Conservation (phyloP, 2,888 invertebrate genomes). For the Elegia similella region DNA sequence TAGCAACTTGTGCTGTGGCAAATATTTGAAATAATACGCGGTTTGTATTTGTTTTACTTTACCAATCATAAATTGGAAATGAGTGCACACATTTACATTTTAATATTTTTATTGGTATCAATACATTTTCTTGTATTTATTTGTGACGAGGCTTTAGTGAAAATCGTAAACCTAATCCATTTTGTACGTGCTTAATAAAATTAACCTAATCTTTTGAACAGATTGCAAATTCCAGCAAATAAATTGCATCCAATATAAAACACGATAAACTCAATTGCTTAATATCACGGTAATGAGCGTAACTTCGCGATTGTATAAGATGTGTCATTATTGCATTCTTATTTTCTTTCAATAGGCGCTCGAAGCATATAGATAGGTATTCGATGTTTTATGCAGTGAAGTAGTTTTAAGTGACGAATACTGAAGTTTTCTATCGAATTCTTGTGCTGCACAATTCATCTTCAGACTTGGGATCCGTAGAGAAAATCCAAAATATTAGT, state of each 20-base stretch:
- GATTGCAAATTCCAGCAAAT: neutral
- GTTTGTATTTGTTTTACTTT: neutral
- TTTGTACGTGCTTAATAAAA: neutral
- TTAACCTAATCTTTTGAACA: no score
- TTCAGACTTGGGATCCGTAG: no score
- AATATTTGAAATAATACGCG: neutral
- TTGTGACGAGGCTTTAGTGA: neutral
- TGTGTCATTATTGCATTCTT: conserved; percentile 12
- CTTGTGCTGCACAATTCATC: no score
- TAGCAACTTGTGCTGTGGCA: neutral
- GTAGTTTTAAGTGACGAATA: no score
- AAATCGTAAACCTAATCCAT: neutral
- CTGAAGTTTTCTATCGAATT: no score
- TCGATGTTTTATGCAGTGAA: neutral
- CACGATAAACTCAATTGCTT: conserved; percentile 5
- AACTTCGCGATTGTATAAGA: conserved; percentile 8
- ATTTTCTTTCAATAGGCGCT: conserved; percentile 1
- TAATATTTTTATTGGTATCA: no score
- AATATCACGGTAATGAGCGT: neutral
- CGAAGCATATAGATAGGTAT: neutral
- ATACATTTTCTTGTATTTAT: no score
- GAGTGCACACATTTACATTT: no score
- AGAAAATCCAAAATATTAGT: no score
- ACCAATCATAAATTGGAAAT: no score
- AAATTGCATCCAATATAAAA: neutral